A percentile compares a stretch with the other conserved stretches of the same genome.
Evolutionary conservation across 30 jellyfish, hydroid and myxozoan species (phyloP).

Genomic region (Hydractinia symbiolongicarpus): DNA sequence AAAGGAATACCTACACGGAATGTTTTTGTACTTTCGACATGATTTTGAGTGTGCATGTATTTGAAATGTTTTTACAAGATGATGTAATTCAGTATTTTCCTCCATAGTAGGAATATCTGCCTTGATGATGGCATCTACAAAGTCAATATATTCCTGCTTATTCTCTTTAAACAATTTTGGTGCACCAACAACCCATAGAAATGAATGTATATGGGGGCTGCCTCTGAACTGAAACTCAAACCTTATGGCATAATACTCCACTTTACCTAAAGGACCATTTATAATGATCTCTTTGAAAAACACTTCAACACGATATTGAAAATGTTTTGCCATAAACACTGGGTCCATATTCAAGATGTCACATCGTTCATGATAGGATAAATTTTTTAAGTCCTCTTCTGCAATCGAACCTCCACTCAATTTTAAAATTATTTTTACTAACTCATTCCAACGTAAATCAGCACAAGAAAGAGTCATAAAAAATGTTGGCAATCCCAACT

Average conservation of each 20-base stretch:
- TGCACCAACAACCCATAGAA: conserved; percentile 24
- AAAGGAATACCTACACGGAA: conserved; percentile 35
- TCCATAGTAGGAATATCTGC: too few species aligned
- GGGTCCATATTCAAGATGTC: neutral
- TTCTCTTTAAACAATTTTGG: too few species aligned
- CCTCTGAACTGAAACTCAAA: conserved; percentile 40
- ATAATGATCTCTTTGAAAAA: neutral
- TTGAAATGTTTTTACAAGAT: too few species aligned
- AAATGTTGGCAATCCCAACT: conserved; percentile 29
- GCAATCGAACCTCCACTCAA: too few species aligned
- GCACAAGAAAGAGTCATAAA: conserved; percentile 34
- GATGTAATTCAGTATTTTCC: too few species aligned
- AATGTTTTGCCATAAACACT: neutral
- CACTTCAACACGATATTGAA: neutral
- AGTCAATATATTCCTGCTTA: too few species aligned
- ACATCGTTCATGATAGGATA: neutral
- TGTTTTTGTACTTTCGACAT: conserved; percentile 21
- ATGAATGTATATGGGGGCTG: conserved; percentile 38
- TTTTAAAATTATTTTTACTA: too few species aligned
- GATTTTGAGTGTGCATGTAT: conserved; percentile 37
- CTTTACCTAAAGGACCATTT: too few species aligned
- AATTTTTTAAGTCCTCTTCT: too few species aligned
- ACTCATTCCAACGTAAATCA: conserved; percentile 29
- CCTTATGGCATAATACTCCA: neutral
- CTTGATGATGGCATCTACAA: neutral